These are phyloP conservation scores for Perizoma flavofasciatum DNA, from an alignment of 2,888 invertebrate species.

Conservation along the genomic window DNA sequence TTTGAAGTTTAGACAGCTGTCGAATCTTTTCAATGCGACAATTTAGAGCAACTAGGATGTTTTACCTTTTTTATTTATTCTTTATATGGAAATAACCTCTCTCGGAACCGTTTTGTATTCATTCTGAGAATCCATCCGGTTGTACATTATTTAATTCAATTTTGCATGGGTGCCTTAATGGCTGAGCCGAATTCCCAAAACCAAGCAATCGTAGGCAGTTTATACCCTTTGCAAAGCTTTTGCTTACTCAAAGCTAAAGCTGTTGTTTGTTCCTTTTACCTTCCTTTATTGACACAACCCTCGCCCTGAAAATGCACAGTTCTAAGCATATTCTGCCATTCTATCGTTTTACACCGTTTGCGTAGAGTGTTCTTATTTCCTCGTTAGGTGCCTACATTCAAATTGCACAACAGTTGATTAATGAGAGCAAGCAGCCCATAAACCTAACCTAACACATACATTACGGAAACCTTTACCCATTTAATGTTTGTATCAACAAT, in stretches of 20 bases:
- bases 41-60: too few species aligned
- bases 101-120: too few species aligned
- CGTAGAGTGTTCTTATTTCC: constrained; percentile 17
- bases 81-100: too few species aligned
- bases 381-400: constrained; percentile 5
- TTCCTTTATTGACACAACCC: constrained; percentile 37
- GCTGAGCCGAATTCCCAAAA: constrained; percentile 9
- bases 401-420: constrained; percentile 22
- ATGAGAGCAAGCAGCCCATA: constrained; percentile 25
- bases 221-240: constrained; percentile 15
- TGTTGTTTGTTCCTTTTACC: constrained; percentile 36
- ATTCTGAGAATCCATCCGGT: neutral
- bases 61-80: too few species aligned
- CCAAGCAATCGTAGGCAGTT: constrained; percentile 17
- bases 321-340: constrained; percentile 22
- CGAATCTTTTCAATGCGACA: neutral
- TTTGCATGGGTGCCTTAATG: neutral
- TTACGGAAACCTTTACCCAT: constrained; percentile 36
- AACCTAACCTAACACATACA: constrained; percentile 15
- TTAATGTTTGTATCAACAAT: constrained; percentile 36
- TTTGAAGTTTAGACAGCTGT: neutral
- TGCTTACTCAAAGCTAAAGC: constrained; percentile 20
- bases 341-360: constrained; percentile 11
- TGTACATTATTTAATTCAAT: neutral
- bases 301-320: constrained; percentile 37